Evolutionary conservation across 2,113 vertebrate genomes (phyloP), one percentile per base, ranked within the genome.

Genomic region (Colinus virginianus): DNA sequence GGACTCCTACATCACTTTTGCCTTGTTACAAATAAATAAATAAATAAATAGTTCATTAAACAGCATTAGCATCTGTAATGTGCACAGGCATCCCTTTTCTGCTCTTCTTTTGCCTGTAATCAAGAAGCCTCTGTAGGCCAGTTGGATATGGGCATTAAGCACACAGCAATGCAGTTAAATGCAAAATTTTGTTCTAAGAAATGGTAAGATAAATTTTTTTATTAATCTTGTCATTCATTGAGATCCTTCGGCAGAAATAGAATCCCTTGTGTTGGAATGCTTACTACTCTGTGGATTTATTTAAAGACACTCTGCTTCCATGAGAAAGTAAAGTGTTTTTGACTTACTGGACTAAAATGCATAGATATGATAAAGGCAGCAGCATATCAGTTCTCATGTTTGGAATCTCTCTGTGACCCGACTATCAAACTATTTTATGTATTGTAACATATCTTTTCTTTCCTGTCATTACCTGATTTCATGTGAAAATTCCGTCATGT

Each of bases 391-490:
- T 91, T 69, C 74, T 87, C 59, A 22, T 70, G 74, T 86, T 91
- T 45, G 43, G 90, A 92, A 80, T 72, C 91, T 91, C 87, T 86
- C 76, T 79, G 69, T 55, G 78, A 79, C 89, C 79, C 85, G 75
- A 92, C 89, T 84, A 62, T 78, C 88, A 38, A 67, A 62, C 67
- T 88, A 59, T 86, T 87, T 19, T 77, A 74, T 46, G 68, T 25
- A 45, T 82, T 93, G 96, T 79, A 93, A 74, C 64, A 26, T 5
- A 25, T 90, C 42, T 76, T 97, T 97, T 97, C 93, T 97, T 96
- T 89, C 90, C 94, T 96, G 89, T 93, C 93, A 93, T 96, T 95
- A 96, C 93, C 89, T 97, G 96, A 94, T 96, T 96, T 94, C 82
- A 96, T 96, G 93, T 96, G 93, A 95, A 95, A 90, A 89, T 91